These are phyloP conservation scores for Myiotriccus ornatus DNA, from an alignment of 2,797 vertebrate species.

Conservation along the genomic window DNA sequence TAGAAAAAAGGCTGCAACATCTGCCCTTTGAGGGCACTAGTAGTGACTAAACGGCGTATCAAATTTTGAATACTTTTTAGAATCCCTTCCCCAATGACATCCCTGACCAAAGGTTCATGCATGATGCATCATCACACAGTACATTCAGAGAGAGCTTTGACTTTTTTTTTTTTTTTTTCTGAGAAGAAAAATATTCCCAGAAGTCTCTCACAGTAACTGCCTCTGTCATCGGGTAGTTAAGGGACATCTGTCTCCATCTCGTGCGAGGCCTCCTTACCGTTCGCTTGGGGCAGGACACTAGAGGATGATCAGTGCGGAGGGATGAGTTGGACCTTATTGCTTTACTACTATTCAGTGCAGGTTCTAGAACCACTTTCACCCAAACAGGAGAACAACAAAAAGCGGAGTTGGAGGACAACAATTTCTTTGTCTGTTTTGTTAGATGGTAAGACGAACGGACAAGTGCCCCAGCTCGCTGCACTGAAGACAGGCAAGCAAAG, in stretches of 20 bases:
- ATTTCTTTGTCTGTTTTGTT: slow-evolving; percentile 88
- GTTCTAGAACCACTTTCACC: slow-evolving; percentile 94
- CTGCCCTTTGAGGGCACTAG: slow-evolving; percentile 77
- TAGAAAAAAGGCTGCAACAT: slow-evolving; percentile 76
- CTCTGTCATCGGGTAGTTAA: slow-evolving; percentile 80
- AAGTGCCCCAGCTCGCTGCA: slow-evolving; percentile 94
- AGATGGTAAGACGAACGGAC: slow-evolving; percentile 90
- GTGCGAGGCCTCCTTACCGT: slow-evolving; percentile 81
- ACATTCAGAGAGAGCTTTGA: slow-evolving; percentile 85
- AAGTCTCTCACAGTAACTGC: slow-evolving; percentile 86
- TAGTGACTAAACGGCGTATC: slow-evolving; percentile 78
- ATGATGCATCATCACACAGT: slow-evolving; percentile 85
- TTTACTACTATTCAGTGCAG: slow-evolving; percentile 99
- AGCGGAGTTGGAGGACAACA: slow-evolving; percentile 85
- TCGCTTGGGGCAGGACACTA: slow-evolving; percentile 75
- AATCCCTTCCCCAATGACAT: slow-evolving; percentile 79
- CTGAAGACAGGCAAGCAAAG: slow-evolving; percentile 96
- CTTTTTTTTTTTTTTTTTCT: neutral
- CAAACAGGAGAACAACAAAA: slow-evolving; percentile 79
- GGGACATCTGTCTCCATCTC: slow-evolving; percentile 77
- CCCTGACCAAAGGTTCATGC: slow-evolving; percentile 85
- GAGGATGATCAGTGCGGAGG: slow-evolving; percentile 81
- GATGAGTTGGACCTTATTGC: slow-evolving; percentile 92
- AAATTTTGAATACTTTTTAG: slow-evolving; percentile 81
- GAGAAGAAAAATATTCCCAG: slow-evolving; percentile 76